phyloP scores from a whole-genome alignment of 2,113 vertebrate genomes.

The Alosa alosa region DNA sequence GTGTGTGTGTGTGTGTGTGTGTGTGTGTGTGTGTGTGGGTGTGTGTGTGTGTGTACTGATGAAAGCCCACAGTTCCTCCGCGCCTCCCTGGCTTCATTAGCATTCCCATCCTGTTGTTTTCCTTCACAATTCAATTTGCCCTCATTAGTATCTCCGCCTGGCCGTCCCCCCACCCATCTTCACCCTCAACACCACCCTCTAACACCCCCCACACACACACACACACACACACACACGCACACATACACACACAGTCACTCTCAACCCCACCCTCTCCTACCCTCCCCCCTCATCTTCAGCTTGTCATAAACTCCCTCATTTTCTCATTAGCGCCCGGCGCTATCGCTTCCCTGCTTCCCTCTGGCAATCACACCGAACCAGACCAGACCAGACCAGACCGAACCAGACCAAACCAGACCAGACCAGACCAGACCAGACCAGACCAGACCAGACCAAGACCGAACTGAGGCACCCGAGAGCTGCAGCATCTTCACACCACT shows the following conservation, averaged over 20 bases:
- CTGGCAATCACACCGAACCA: neutral
- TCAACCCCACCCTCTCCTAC: neutral
- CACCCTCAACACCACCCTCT: slow-evolving; percentile 24
- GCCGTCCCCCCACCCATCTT: neutral
- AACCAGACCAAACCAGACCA: neutral
- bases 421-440: neutral
- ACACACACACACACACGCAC: neutral
- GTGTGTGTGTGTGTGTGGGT: neutral
- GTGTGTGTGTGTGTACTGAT: neutral
- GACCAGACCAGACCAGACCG: neutral
- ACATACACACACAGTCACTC: neutral
- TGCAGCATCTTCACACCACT: neutral
- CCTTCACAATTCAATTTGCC: slow-evolving; percentile 56
- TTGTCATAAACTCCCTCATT: neutral
- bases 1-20: neutral
- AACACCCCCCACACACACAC: neutral
- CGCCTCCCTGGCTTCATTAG: neutral
- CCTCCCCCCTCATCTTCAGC: neutral
- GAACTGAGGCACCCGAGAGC: neutral
- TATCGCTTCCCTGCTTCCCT: neutral
- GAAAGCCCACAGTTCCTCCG: neutral
- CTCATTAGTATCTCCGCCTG: neutral
- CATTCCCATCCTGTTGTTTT: slow-evolving; percentile 58
- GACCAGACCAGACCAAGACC: neutral
- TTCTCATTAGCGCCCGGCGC: neutral